Percentiles rank a stretch among this genome's conserved stretches.
Conservation (phyloP, 2,113 vertebrate genomes). For the Irena cyanogastra region DNA sequence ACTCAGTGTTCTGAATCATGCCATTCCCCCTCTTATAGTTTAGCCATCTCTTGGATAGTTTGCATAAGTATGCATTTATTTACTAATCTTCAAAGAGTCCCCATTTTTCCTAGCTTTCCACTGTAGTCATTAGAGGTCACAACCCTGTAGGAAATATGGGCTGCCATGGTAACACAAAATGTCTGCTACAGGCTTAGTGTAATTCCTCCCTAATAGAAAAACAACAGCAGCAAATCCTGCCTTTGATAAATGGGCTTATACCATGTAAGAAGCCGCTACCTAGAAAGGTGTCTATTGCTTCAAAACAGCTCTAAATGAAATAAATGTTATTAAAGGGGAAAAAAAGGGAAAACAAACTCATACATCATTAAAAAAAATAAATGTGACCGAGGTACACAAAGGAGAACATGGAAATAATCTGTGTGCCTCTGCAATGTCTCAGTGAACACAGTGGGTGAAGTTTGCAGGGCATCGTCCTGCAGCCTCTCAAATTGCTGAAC, state of each 20-base stretch:
- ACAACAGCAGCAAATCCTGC: slow-evolving; percentile 95
- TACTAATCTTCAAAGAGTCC: slow-evolving; percentile 94
- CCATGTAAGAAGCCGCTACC: slow-evolving; percentile 83
- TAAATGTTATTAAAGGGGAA: neutral
- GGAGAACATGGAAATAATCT: neutral
- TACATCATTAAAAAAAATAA: neutral
- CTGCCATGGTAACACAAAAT: slow-evolving; percentile 98
- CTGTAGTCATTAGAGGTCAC: slow-evolving; percentile 97
- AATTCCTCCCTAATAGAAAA: slow-evolving; percentile 98
- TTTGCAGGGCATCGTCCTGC: neutral
- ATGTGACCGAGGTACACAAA: neutral
- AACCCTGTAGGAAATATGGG: slow-evolving; percentile 97
- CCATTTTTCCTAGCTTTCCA: slow-evolving; percentile 90
- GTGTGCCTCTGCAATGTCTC: neutral
- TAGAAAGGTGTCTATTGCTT: slow-evolving; percentile 74
- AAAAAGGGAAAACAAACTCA: neutral
- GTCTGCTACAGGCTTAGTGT: slow-evolving; percentile 94
- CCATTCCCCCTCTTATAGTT: slow-evolving; percentile 40
- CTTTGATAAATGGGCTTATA: slow-evolving; percentile 93
- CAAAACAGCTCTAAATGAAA: slow-evolving; percentile 57
- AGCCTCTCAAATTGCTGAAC: neutral
- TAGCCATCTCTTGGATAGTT: slow-evolving; percentile 71
- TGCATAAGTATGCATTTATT: slow-evolving; percentile 91
- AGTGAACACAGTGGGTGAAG: neutral
- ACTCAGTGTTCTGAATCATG: slow-evolving; percentile 22